A percentile compares a stretch with the other conserved stretches of the same genome.
phyloP scores from a whole-genome alignment of 2,797 vertebrate genomes.

The Parauchenoglanis punctatus region DNA sequence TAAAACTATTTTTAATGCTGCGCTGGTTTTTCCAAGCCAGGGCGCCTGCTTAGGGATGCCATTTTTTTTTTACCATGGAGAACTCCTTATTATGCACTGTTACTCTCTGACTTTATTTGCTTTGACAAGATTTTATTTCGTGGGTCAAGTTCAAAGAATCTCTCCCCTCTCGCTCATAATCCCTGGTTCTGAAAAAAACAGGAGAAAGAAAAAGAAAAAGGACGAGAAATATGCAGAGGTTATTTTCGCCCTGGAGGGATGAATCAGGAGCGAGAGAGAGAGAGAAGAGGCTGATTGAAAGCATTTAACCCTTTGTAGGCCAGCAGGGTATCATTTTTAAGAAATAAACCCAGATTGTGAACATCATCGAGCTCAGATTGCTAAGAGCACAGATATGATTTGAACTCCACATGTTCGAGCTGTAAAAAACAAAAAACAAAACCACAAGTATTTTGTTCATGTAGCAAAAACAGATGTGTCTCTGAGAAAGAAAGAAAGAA shows the following conservation, averaged over 20 bases:
- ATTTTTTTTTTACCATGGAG: slow-evolving; percentile 56
- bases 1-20: slow-evolving; percentile 65
- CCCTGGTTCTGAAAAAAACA: slow-evolving; percentile 57
- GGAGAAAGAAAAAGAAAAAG: slow-evolving; percentile 59
- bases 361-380: neutral
- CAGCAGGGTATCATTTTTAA: neutral
- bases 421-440: slow-evolving; percentile 24
- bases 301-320: slow-evolving; percentile 63
- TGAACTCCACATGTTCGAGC: slow-evolving; percentile 18
- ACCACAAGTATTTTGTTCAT: slow-evolving; percentile 19
- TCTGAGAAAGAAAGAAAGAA: neutral
- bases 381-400: slow-evolving; percentile 7
- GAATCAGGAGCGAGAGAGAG: slow-evolving; percentile 45
- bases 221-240: slow-evolving; percentile 69
- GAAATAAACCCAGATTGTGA: neutral
- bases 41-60: slow-evolving; percentile 54
- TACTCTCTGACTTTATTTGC: slow-evolving; percentile 71
- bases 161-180: slow-evolving; percentile 65
- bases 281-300: slow-evolving; percentile 6
- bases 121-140: slow-evolving; percentile 75
- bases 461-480: slow-evolving; percentile 34
- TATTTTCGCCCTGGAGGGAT: slow-evolving; percentile 71
- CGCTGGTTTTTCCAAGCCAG: slow-evolving; percentile 43
- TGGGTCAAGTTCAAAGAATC: slow-evolving; percentile 67
- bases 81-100: slow-evolving; percentile 65